Evolutionary conservation across 1,140 invertebrate genomes (phyloP).

Genomic region (Zophobas morio): DNA sequence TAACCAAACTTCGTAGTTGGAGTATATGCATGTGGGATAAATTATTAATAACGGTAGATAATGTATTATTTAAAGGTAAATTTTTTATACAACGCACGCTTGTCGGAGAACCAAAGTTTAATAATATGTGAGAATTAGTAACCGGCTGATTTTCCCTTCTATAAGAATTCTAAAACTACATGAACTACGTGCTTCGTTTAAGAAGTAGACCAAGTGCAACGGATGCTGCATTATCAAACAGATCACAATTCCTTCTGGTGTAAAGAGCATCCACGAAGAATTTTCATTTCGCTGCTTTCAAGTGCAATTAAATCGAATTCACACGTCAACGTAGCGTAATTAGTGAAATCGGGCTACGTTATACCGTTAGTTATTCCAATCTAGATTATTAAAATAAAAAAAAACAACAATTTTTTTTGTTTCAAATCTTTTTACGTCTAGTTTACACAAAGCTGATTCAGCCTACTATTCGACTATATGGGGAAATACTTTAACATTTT

Average conservation of each 20-base stretch:
- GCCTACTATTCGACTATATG: slow-evolving; percentile 2
- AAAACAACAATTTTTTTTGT: no score
- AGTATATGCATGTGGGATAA: no score
- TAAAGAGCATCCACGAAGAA: neutral
- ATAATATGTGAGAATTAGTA: slow-evolving; percentile 43
- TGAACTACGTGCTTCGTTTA: slow-evolving; percentile 9
- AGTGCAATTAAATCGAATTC: slow-evolving; percentile 3
- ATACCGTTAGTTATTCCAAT: no score
- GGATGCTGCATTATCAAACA: slow-evolving; percentile 41
- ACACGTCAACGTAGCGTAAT: neutral
- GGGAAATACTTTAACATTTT: slow-evolving; percentile 16
- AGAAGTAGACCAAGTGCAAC: slow-evolving; percentile 29
- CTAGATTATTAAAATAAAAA: no score
- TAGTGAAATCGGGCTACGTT: no score
- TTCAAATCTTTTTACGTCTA: neutral
- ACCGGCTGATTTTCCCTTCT: slow-evolving; percentile 27
- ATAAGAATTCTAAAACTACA: slow-evolving; percentile 40
- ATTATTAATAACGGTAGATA: neutral
- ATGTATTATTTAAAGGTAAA: neutral
- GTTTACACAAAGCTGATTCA: neutral
- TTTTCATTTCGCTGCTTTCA: neutral
- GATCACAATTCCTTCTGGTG: slow-evolving; percentile 24
- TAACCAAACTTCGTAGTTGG: no score
- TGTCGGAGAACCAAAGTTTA: slow-evolving; percentile 21
- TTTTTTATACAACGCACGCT: slow-evolving; percentile 12